Base-by-base conservation (phyloP, 2,113 vertebrate genomes). In the Dunckerocampus dactyliophorus region DNA sequence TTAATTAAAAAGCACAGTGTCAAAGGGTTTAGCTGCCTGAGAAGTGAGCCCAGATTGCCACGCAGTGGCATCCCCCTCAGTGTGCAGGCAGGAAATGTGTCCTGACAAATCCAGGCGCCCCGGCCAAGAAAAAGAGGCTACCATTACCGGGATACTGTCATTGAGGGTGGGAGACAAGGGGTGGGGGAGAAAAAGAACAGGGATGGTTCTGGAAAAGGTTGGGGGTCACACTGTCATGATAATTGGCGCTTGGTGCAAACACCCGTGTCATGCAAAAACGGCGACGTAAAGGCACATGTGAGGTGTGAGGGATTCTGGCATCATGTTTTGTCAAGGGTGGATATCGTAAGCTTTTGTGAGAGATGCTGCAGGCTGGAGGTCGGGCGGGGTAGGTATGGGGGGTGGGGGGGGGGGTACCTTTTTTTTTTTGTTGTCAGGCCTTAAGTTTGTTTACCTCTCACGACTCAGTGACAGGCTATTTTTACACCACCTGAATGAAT, bases 1-100 rank as follows among this genome's bases (percentile, higher is more conserved):
- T 98, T 98, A 98, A 98, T 98, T 98, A 98, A 98, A 98, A 98
- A 97, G 94, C 95, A 94, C 94, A 95, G 96, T 98, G 96, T 99
- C 95, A 97, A 97, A 96, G 94, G 95, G 95, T 97, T 98, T 97
- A 98, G 94, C 94, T 94, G 95, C 92, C 92, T 93, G 95, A 97
- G 95, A 97, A 99, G 94, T 93, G 94, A 97, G 95, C 93, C 93
- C 96, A 97, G 95, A 98, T 95, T 97, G 95, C 85, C 88, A 93
- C 94, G 88, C 95, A 94, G 95, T 93, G 91, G 94, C 93, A 94
- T 91, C 92, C 79, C 61, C 85, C 81, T 87, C 87, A 93, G 92
- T 93, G 80, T 92, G 94, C 90, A 89, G 92, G 92, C 93, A 94
- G 94, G 94, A 96, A 95, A 95, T 94, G 90, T 91, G 90, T 94